These are phyloP conservation scores for Phrynocephalus versicolor DNA, from an alignment of 2,113 vertebrate genomes.

Conservation along the genomic window DNA sequence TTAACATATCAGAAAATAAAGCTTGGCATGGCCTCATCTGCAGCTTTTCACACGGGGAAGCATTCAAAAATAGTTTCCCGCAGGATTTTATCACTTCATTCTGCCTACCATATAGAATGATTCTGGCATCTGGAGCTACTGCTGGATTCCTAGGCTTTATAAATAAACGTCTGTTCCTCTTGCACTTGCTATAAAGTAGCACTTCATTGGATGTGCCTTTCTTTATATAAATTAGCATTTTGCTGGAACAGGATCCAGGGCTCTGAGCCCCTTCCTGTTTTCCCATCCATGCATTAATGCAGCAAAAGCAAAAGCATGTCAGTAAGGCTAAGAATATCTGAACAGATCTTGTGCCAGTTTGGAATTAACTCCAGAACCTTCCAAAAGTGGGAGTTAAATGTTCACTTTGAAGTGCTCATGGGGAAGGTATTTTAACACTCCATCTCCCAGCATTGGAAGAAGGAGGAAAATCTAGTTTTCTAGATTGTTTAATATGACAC, in stretches of 20 bases:
- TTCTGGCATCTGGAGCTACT: background rate
- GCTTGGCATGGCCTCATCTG: background rate
- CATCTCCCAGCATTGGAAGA: conserved; percentile 40
- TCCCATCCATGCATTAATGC: conserved; percentile 63
- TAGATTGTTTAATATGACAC: background rate
- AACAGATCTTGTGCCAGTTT: conserved; percentile 68
- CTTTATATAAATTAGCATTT: conserved; percentile 65
- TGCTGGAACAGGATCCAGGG: conserved; percentile 61
- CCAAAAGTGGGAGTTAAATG: conserved; percentile 62
- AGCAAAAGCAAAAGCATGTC: conserved; percentile 69
- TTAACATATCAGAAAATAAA: background rate
- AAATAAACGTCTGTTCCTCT: conserved; percentile 44
- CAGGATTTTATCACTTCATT: background rate
- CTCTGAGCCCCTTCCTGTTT: conserved; percentile 56
- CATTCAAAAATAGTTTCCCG: background rate
- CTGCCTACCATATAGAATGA: background rate
- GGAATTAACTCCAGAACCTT: conserved; percentile 65
- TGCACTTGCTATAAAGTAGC: conserved; percentile 62
- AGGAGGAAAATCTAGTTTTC: background rate
- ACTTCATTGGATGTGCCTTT: conserved; percentile 66
- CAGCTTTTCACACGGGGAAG: background rate
- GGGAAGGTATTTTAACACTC: conserved; percentile 50
- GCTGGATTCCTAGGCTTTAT: background rate
- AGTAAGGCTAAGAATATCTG: conserved; percentile 69
- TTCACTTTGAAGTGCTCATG: conserved; percentile 58